Percentiles rank a stretch among this genome's conserved stretches.
Evolutionary conservation across 2,888 invertebrate species (phyloP).

Genomic region (Eupithecia centaureata): DNA sequence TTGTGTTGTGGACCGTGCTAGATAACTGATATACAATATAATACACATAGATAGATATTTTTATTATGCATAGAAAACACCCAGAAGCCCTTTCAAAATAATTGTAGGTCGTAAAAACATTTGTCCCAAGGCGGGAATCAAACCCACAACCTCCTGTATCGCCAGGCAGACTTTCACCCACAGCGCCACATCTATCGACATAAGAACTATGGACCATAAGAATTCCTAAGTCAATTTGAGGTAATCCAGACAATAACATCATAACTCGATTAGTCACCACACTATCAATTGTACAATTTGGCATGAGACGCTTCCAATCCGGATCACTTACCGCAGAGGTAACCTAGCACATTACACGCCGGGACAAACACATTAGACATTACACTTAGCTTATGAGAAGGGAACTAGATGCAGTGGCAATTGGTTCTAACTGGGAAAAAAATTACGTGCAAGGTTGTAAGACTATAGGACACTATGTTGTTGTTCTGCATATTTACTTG

Average conservation of each 20-base stretch:
- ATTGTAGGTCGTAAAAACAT: too few species aligned
- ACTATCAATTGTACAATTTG: constrained; percentile 56
- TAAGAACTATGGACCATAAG: too few species aligned
- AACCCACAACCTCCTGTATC: too few species aligned
- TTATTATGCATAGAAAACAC: too few species aligned
- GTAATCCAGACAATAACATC: constrained; percentile 30
- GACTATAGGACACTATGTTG: background rate
- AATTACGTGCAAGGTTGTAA: background rate
- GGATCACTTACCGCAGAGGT: constrained; percentile 67
- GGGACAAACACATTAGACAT: constrained; percentile 37
- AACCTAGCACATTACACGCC: constrained; percentile 52
- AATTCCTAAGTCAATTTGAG: background rate
- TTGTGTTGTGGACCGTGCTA: too few species aligned
- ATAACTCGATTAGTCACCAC: constrained; percentile 38
- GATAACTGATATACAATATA: too few species aligned
- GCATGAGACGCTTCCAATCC: constrained; percentile 66
- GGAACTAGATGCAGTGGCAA: constrained; percentile 4
- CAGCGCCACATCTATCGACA: too few species aligned
- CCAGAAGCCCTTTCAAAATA: too few species aligned
- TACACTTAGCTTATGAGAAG: constrained; percentile 13
- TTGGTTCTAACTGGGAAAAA: constrained; percentile 16
- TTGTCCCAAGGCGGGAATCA: too few species aligned
- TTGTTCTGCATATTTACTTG: background rate
- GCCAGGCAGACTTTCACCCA: too few species aligned
- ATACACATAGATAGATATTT: too few species aligned